Conservation (phyloP, 2,888 invertebrate species). For the Galerucella calmariensis region DNA sequence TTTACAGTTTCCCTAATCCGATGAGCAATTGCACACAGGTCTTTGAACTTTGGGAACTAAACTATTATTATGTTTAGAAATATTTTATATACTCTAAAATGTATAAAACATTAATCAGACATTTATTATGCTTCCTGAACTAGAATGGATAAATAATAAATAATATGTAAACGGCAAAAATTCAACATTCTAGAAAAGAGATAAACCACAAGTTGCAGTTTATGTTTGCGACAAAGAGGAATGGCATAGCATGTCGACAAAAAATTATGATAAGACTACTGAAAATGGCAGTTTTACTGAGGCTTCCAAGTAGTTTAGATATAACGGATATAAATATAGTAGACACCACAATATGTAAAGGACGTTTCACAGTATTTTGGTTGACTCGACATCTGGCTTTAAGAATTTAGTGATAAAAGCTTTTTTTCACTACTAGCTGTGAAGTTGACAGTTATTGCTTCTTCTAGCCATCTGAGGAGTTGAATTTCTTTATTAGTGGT, state of each 20-base stretch:
- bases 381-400: too few relatives aligned
- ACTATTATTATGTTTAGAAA: too few relatives aligned
- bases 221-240: slow-evolving; percentile 19
- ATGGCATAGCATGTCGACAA: slow-evolving; percentile 17
- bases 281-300: slow-evolving; percentile 20
- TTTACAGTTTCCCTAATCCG: too few relatives aligned
- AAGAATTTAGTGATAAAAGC: too few relatives aligned
- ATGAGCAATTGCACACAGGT: too few relatives aligned
- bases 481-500: too few relatives aligned
- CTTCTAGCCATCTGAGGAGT: too few relatives aligned
- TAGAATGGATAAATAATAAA: neutral
- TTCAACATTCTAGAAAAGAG: neutral
- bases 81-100: neutral
- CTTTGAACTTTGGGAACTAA: too few relatives aligned
- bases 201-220: slow-evolving; percentile 7
- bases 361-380: too few relatives aligned
- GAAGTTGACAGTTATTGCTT: too few relatives aligned
- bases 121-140: neutral
- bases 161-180: slow-evolving; percentile 2
- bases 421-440: too few relatives aligned
- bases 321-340: slow-evolving; percentile 9
- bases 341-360: neutral
- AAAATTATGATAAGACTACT: slow-evolving; percentile 20
- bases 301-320: slow-evolving; percentile 6
- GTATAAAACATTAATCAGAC: neutral